Base-by-base conservation (phyloP, 2,113 vertebrate species). In the Micronycteris hirsuta region DNA sequence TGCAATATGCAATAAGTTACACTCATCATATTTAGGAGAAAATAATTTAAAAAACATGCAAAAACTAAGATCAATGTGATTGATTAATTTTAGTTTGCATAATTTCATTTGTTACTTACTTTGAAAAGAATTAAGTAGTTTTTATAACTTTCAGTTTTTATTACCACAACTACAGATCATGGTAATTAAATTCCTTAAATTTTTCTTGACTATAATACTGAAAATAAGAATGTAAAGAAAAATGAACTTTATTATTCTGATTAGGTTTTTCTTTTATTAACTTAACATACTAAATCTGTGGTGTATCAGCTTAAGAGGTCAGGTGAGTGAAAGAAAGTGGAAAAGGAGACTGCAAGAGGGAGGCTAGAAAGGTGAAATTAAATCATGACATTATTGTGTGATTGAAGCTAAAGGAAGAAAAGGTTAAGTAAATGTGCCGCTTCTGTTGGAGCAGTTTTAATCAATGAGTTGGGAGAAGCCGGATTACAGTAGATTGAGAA, bases 11-110 rank as follows among this genome's bases (percentile, higher is more conserved):
- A 3, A 56, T 93, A 61, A 65, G 1, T 94, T 71, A 77, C 36
- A 92, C 20, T 54, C 56, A 28, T 13, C 86, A 4, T 67, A 4
- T 36, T 65, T 38, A 33, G 33, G 45, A 80, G 73, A 33, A 91
- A 91, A 84, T 77, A 76, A 49, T 47, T 76, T 49, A 4, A 22
- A 77, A 76, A 49, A n/a, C n/a, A 1, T 31, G 20, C 45, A 33
- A 49, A 49, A 81, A 24, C n/a, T 86, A 93, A 0, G 4, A 83
- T 94, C 31, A 86, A 19, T 83, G 47, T 56, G 19, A 56, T 56
- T 92, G 41, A 4, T 43, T 96, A 43, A 16, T 84, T 82, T 97
- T 95, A 92, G 26, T 58, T 89, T 96, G 15, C 10, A 52, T 84
- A 81, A 93, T 43, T 86, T 2, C 8, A 56, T 11, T 61, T 77